Evolutionary conservation across 2,797 vertebrate genomes (phyloP), one percentile per base, ranked within the genome.

Genomic region (Bradypodion ventrale): DNA sequence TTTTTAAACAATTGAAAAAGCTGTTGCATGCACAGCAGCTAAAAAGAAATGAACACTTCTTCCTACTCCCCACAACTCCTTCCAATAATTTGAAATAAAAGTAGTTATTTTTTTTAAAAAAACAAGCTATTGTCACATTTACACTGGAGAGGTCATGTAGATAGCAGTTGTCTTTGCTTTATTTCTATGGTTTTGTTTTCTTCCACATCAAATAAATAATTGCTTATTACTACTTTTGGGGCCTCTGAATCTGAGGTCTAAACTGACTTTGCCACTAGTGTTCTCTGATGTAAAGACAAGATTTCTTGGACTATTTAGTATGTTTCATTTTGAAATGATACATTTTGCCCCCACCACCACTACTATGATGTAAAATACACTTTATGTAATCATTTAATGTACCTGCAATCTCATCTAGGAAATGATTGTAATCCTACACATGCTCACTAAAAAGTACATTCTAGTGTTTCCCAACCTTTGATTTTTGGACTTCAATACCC

Each of bases 91-190:
- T 68, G 23, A 52, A 62, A 85, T 56, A 59, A 46, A 1, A 0
- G 5, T 27, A 59, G 52, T 16, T 49, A 19, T 0, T 8, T 80
- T 80, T 59, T 68, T 65, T 5, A 2, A 2, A 69, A 60, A 68
- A 56, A n/a, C 37, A 44, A 40, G 60, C 25, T 25, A 25, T 42
- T 9, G 27, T 56, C n/a, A 69, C 44, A 16, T n/a, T 65, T 78
- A 13, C 23, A 15, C 25, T 68, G 46, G 35, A 5, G 1, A 8
- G 1, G 0, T 16, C 40, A 42, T 49, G 63, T 35, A 0, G 15
- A 75, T 35, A 1, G 25, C 35, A 2, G 2, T n/a, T 1, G 1
- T 13, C 3, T 5, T 25, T 69, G 37, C 42, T 52, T n/a, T 59
- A 66, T 60, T 56, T 44, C 29, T 65, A 23, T 15, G 27, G 25